Percentiles rank a stretch among this genome's conserved stretches.
These are phyloP conservation scores for Steatornis caripensis DNA, from an alignment of 2,113 vertebrate species.

Conservation along the genomic window DNA sequence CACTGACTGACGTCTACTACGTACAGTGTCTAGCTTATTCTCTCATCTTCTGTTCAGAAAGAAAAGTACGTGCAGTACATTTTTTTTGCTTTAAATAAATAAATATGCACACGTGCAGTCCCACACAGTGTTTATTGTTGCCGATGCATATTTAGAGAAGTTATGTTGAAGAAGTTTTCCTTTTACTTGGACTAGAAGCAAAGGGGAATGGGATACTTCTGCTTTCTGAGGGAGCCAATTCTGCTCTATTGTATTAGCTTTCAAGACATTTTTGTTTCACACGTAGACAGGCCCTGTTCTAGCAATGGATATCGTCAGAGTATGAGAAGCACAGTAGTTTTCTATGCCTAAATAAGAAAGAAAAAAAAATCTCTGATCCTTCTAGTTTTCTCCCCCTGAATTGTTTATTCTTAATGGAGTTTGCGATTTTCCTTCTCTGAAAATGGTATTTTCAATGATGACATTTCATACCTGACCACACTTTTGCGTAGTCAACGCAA, in stretches of 20 bases:
- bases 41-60: not conserved
- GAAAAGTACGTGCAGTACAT: not conserved
- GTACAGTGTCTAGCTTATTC: not conserved
- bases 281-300: not conserved
- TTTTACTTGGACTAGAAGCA: not conserved
- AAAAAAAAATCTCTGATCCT: not conserved
- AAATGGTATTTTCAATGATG: not conserved
- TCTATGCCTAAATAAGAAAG: not conserved
- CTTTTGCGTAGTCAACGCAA: not conserved
- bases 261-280: not conserved
- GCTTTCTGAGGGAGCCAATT: not conserved
- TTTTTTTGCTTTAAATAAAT: not conserved
- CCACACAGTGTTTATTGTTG: not conserved
- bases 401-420: not conserved
- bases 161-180: not conserved
- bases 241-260: not conserved
- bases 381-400: not conserved
- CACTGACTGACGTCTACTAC: not conserved
- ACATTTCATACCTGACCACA: not conserved
- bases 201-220: not conserved
- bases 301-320: not conserved
- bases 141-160: not conserved
- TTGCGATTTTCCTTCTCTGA: not conserved
- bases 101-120: not conserved
- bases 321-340: not conserved